Base-by-base conservation (phyloP, 2,888 invertebrate species). In the Prosopocoilus inquinatus region DNA sequence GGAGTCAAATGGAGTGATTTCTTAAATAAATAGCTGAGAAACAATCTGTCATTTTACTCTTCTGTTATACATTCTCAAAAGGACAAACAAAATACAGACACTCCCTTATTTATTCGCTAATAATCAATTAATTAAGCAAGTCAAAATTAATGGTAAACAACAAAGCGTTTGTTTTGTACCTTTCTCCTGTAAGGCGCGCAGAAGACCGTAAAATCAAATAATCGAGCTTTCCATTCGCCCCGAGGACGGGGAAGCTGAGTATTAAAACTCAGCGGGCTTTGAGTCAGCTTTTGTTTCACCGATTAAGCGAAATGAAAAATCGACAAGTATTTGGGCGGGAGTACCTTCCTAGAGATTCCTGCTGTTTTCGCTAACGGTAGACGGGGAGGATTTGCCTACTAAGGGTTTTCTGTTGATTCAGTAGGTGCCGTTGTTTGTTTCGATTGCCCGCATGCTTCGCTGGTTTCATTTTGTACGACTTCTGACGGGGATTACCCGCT, bases 291-390 rank as follows among this genome's bases (percentile, higher is more conserved):
- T 59, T 59, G 59, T 59, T 58, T 59, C 50, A 46, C 35, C 59
- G 59, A 59, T 59, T 59, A 59, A 53, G 53, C 54, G 59, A 56
- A 59, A 59, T 59, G 59, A 59, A 59, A 59, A 59, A 59, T 59
- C 53, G 59, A 56, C 53, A 58, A 58, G 58, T 55, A 58, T 58
- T 58, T 58, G 55, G 58, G 44, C 20, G 20, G 1, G 20, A 5
- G 5, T 28, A 28, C 20, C 20, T 28, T 28, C 20, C 20, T 28
- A 28, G 20, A 28, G 5, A 28, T 28, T 28, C 20, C 7, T 7
- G 20, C 7, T 28, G 20, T 28, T 28, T 28, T 7, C 20, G 20
- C 20, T 28, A 28, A 4, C 5, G 20, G 5, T 4, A 7, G 7
- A 28, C 20, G 20, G 20, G 20, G 20, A 28, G 20, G 20, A 28